These are phyloP conservation scores for Heterodera schachtii DNA, from an alignment of 1,140 invertebrate species.

Conservation along the genomic window DNA sequence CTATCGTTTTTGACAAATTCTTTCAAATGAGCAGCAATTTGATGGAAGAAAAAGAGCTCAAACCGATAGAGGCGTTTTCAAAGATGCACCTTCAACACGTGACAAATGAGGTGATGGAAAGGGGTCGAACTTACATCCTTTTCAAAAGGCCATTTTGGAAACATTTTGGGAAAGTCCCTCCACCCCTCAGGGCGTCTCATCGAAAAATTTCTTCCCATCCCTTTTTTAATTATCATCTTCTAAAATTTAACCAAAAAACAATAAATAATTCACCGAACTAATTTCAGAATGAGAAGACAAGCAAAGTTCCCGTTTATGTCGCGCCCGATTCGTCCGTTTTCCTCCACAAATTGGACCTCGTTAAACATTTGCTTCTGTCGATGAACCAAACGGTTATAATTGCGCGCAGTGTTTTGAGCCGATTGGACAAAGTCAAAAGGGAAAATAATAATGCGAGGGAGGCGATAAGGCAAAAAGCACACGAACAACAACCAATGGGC, in stretches of 20 bases:
- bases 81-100: slow-evolving; percentile 23
- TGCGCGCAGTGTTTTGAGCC: slow-evolving; percentile 20
- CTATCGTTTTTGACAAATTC: slow-evolving; percentile 19
- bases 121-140: too few relatives aligned
- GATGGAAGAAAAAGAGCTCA: slow-evolving; percentile 15
- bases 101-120: slow-evolving; percentile 9
- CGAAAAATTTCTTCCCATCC: too few relatives aligned
- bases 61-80: slow-evolving; percentile 23
- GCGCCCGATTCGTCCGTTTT: slow-evolving; percentile 18
- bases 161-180: too few relatives aligned
- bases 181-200: too few relatives aligned
- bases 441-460: slow-evolving; percentile 23
- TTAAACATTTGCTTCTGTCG: slow-evolving; percentile 4
- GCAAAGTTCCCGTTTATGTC: slow-evolving; percentile 27
- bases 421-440: slow-evolving; percentile 29
- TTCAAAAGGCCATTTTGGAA: too few relatives aligned
- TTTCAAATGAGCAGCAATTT: slow-evolving; percentile 8
- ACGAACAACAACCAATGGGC: too few relatives aligned
- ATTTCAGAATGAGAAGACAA: slow-evolving; percentile 23
- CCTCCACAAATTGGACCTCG: background rate
- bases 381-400: slow-evolving; percentile 13
- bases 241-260: too few relatives aligned
- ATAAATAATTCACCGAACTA: background rate
- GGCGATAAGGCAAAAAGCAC: slow-evolving; percentile 16
- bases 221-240: too few relatives aligned